These are phyloP conservation scores for Tachyglossus aculeatus DNA, from an alignment of 2,797 vertebrate genomes.

Conservation along the genomic window DNA sequence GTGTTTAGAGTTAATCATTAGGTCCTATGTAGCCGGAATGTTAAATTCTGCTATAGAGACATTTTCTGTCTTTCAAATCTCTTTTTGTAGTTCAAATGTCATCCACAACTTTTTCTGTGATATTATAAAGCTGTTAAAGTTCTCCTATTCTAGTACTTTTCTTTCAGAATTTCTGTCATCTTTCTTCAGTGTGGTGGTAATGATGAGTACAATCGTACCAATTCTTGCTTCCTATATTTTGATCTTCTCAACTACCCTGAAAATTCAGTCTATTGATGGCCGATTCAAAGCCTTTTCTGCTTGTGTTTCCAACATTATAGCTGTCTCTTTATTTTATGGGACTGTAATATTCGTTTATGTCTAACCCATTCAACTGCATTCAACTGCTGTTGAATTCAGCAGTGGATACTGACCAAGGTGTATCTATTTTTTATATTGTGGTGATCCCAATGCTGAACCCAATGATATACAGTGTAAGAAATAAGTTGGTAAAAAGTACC, in stretches of 20 bases:
- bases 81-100: neutral
- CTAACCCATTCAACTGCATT: too few species aligned
- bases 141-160: neutral
- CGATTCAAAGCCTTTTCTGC: too few species aligned
- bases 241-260: neutral
- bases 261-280: too few species aligned
- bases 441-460: slow-evolving; percentile 7
- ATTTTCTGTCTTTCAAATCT: accelerated
- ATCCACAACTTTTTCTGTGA: slow-evolving; percentile 7
- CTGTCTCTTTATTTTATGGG: too few species aligned
- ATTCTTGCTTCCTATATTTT: neutral
- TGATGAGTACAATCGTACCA: neutral
- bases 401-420: too few species aligned
- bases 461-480: neutral
- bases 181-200: neutral
- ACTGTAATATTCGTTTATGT: too few species aligned
- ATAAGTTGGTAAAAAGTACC: neutral
- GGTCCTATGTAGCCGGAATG: neutral
- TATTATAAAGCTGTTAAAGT: neutral
- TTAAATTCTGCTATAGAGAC: neutral
- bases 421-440: slow-evolving; percentile 2
- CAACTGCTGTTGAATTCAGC: too few species aligned
- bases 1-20: neutral
- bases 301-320: too few species aligned
- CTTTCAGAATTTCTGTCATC: neutral